Percentiles rank a stretch among this genome's conserved stretches.
Evolutionary conservation across 1,140 invertebrate species (phyloP).

Genomic region (Drosophila bipectinata): DNA sequence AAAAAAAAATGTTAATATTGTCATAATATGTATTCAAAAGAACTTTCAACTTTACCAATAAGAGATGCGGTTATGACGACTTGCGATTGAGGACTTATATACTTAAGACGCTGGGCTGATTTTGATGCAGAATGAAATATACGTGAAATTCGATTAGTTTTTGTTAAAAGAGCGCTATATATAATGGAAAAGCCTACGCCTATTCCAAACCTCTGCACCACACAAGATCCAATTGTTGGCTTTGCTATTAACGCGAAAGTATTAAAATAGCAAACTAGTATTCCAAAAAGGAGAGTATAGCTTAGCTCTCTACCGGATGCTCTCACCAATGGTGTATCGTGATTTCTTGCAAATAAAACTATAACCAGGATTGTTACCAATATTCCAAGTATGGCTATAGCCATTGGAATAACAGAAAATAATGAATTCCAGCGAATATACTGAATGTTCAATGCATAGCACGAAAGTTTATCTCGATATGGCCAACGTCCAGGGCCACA

Average conservation of each 20-base stretch:
- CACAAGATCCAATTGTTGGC: constrained; percentile 88
- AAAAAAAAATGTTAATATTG: background rate
- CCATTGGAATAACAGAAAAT: constrained; percentile 88
- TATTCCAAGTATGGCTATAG: constrained; percentile 88
- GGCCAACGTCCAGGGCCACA: constrained; percentile 88
- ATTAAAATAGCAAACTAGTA: constrained; percentile 84
- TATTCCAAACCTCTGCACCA: constrained; percentile 88
- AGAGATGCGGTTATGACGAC: constrained; percentile 90
- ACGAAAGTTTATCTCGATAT: constrained; percentile 86
- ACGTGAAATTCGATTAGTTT: constrained; percentile 93
- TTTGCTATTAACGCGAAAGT: constrained; percentile 89
- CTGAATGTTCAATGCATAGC: constrained; percentile 83
- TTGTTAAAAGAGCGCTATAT: constrained; percentile 92
- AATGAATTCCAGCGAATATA: constrained; percentile 86
- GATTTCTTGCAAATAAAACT: constrained; percentile 88
- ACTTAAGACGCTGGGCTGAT: constrained; percentile 90
- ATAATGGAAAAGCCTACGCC: constrained; percentile 93
- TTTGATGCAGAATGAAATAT: constrained; percentile 94
- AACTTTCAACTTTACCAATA: constrained; percentile 56
- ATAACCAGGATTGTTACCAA: constrained; percentile 87
- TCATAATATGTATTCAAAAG: background rate
- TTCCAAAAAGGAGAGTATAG: constrained; percentile 89
- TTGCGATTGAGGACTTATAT: constrained; percentile 85
- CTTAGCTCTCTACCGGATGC: constrained; percentile 93
- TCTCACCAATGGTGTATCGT: constrained; percentile 92